Evolutionary conservation across 2,113 vertebrate genomes (phyloP).

Genomic region (Rhynchopsitta pachyrhyncha): DNA sequence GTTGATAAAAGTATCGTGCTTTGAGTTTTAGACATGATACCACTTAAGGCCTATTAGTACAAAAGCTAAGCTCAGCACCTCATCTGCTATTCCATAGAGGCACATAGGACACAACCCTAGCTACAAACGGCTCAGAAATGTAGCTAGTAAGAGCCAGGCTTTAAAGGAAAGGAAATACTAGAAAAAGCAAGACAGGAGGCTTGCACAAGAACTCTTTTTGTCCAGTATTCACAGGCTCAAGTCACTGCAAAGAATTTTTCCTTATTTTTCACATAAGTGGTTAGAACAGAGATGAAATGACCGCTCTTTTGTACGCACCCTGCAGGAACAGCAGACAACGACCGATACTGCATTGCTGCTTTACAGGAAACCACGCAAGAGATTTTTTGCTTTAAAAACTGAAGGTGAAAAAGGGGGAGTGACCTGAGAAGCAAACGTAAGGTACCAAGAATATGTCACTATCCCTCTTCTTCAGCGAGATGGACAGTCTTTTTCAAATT

Average conservation of each 20-base stretch:
- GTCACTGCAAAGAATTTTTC: not conserved
- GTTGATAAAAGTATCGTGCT: not conserved
- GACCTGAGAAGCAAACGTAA: not conserved
- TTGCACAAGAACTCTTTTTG: not conserved
- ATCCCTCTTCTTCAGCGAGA: not conserved
- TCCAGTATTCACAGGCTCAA: not conserved
- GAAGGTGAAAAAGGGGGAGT: not conserved
- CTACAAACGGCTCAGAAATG: not conserved
- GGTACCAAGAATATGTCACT: accelerated
- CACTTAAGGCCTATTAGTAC: not conserved
- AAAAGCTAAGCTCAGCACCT: not conserved
- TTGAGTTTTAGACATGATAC: not conserved
- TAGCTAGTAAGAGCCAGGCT: not conserved
- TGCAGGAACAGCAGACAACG: not conserved
- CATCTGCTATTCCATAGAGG: not conserved
- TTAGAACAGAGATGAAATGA: not conserved
- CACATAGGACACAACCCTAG: accelerated
- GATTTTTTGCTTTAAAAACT: not conserved
- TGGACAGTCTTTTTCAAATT: not conserved
- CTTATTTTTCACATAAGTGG: not conserved
- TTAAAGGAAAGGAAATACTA: not conserved
- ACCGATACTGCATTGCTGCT: not conserved
- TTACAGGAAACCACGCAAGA: not conserved
- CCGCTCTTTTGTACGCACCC: not conserved
- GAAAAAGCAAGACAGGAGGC: not conserved